phyloP scores from a whole-genome alignment of 2,113 vertebrate species.

The Butorides virescens region DNA sequence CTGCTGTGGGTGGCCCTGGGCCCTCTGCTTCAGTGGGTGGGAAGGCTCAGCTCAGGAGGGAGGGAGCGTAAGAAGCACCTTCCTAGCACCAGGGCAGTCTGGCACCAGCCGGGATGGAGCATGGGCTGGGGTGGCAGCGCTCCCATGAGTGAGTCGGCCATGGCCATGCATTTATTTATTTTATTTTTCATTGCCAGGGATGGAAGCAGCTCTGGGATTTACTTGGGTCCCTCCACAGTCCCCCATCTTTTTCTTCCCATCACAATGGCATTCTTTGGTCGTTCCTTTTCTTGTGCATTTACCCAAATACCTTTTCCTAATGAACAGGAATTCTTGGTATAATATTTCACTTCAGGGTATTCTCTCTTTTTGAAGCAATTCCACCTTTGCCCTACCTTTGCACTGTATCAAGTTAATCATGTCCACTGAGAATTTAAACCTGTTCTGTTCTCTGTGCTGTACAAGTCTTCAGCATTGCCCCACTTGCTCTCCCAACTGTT shows the following conservation, averaged over 20 bases:
- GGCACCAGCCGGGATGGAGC: not conserved
- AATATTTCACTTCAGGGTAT: slow-evolving; percentile 24
- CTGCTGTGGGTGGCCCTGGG: not conserved
- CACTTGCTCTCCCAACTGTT: slow-evolving; percentile 18
- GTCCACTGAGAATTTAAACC: slow-evolving; percentile 44
- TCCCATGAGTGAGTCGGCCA: not conserved
- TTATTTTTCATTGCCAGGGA: not conserved
- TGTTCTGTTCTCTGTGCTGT: slow-evolving; percentile 30
- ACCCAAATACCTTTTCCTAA: not conserved
- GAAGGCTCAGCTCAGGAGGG: not conserved
- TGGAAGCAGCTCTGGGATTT: not conserved
- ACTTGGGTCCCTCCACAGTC: not conserved
- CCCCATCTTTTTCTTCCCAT: not conserved
- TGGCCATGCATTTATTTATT: not conserved
- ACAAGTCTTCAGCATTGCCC: slow-evolving; percentile 30
- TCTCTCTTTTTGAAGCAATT: slow-evolving; percentile 38
- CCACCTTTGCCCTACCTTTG: slow-evolving; percentile 55
- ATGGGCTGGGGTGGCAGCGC: fast-evolving
- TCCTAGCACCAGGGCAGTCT: not conserved
- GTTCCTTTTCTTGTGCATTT: not conserved
- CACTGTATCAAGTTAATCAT: slow-evolving; percentile 32
- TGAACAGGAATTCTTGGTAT: not conserved
- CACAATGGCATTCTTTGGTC: not conserved
- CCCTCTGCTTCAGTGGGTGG: fast-evolving
- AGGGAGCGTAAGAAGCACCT: not conserved